Evolutionary conservation across 2,113 vertebrate genomes (phyloP).

Genomic region (Stigmatopora nigra): DNA sequence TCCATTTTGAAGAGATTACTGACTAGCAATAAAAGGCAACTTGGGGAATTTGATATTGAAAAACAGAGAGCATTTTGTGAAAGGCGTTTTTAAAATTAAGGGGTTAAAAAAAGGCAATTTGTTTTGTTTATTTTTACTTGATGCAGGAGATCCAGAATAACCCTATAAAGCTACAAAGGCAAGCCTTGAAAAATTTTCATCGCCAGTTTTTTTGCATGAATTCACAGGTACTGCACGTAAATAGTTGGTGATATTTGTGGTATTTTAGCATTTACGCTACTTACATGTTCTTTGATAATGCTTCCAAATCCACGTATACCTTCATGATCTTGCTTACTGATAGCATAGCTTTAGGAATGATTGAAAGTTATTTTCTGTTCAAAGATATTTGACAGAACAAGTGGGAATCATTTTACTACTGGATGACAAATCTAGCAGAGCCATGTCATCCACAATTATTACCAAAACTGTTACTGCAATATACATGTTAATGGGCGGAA

Average conservation of each 20-base stretch:
- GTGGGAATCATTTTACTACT: not conserved
- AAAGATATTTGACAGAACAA: not conserved
- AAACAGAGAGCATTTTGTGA: conserved; percentile 40
- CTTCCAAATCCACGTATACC: not conserved
- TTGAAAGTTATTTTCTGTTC: not conserved
- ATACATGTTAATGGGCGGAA: not conserved
- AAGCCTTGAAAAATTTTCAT: conserved; percentile 19
- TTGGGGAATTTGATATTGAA: conserved; percentile 44
- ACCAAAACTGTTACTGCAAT: not conserved
- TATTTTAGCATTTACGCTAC: conserved; percentile 3
- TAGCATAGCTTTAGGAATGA: not conserved
- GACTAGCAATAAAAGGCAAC: conserved; percentile 44
- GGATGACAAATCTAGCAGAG: not conserved
- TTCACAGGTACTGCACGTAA: too few species aligned
- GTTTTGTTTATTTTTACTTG: conserved; percentile 51
- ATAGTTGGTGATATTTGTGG: conserved; percentile 14
- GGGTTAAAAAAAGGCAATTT: conserved; percentile 57
- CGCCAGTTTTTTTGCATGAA: too few species aligned
- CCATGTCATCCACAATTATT: conserved; percentile 1
- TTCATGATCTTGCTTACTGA: not conserved
- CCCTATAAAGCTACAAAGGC: conserved; percentile 27
- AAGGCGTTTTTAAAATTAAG: conserved; percentile 55
- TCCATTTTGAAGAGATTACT: conserved; percentile 37
- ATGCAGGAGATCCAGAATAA: conserved; percentile 30
- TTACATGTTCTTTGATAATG: not conserved